Conservation (phyloP, 2,113 vertebrate species). For the Tragelaphus imberbis region DNA sequence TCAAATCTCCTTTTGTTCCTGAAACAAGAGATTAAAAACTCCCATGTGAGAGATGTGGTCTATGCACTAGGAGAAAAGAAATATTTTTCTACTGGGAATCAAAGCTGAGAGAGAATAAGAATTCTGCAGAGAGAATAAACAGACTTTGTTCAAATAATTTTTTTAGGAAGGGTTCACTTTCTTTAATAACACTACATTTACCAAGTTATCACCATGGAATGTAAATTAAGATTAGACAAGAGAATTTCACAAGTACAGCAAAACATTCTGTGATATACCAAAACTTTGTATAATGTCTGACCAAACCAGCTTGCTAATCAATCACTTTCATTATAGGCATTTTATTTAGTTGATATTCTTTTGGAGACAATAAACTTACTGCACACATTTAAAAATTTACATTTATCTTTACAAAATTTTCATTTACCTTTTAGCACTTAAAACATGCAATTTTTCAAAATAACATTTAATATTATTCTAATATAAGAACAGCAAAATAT, state of each 20-base stretch:
- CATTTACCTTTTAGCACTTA: not conserved
- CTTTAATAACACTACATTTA: not conserved
- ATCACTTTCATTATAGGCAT: not conserved
- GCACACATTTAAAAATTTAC: not conserved
- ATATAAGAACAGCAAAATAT: not conserved
- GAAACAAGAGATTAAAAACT: not conserved
- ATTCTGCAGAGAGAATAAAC: not conserved
- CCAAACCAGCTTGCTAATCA: not conserved
- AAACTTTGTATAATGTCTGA: not conserved
- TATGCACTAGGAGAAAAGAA: not conserved
- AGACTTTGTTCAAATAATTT: not conserved
- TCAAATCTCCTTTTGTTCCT: not conserved
- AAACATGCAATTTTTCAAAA: slow-evolving; percentile 19
- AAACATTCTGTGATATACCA: not conserved
- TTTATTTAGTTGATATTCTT: not conserved
- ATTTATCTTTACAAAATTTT: not conserved
- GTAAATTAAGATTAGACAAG: not conserved
- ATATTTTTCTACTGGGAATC: not conserved
- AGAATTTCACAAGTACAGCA: not conserved
- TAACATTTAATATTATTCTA: not conserved
- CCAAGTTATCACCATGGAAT: not conserved
- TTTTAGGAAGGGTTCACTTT: not conserved
- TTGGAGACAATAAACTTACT: not conserved
- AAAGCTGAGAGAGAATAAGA: not conserved
- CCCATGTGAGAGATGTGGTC: not conserved